Conservation (phyloP, 1,140 invertebrate species). For the Aricia agestis region DNA sequence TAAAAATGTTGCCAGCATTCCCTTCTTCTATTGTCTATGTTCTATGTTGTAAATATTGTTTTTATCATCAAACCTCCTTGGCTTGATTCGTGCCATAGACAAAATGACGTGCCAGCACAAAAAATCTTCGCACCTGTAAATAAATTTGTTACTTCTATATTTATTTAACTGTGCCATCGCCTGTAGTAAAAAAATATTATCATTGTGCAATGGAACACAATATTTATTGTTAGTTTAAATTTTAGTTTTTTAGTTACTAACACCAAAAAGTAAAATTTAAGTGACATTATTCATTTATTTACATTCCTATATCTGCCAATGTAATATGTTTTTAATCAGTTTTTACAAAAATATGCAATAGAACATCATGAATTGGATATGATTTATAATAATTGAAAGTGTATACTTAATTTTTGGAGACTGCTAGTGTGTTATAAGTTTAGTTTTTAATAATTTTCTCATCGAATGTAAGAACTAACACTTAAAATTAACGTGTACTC, state of each 20-base stretch:
- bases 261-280: constrained; percentile 68
- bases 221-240: constrained; percentile 63
- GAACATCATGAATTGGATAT: background rate
- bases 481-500: constrained; percentile 23
- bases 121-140: constrained; percentile 42
- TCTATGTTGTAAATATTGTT: constrained; percentile 55
- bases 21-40: constrained; percentile 12
- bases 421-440: constrained; percentile 53
- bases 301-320: constrained; percentile 23
- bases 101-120: constrained; percentile 43
- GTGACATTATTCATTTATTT: constrained; percentile 48
- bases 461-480: constrained; percentile 32
- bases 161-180: constrained; percentile 64
- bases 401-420: constrained; percentile 62
- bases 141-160: constrained; percentile 51
- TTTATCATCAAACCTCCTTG: constrained; percentile 45
- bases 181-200: constrained; percentile 35
- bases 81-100: constrained; percentile 69
- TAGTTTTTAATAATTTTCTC: constrained; percentile 27
- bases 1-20: background rate
- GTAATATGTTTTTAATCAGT: constrained; percentile 12
- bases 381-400: constrained; percentile 23
- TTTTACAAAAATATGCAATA: background rate
- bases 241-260: constrained; percentile 66
- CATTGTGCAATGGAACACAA: constrained; percentile 56